Evolutionary conservation across 64 coral and sea anemone species (phyloP).

Genomic region (Acropora tenuis): DNA sequence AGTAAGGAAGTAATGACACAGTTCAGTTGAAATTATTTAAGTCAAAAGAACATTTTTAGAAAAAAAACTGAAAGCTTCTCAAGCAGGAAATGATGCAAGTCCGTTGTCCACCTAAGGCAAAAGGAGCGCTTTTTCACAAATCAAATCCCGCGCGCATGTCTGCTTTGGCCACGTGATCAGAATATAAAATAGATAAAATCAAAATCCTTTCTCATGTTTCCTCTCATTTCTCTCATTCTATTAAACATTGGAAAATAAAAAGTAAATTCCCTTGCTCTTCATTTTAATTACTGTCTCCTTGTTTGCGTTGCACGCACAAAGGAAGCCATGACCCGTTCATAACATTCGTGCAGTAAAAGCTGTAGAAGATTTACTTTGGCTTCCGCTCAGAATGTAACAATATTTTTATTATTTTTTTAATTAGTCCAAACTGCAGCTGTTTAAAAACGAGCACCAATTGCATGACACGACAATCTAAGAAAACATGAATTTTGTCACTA

Average conservation of each 20-base stretch:
- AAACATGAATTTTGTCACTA: neutral
- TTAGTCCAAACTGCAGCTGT: too few relatives aligned
- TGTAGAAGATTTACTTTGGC: neutral
- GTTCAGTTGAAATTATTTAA: neutral
- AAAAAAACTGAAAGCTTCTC: neutral
- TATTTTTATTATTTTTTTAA: too few relatives aligned
- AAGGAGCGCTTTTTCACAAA: neutral
- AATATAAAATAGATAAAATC: neutral
- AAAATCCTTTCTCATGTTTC: neutral
- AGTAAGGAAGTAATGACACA: neutral
- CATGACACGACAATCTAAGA: neutral
- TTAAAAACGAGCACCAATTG: too few relatives aligned
- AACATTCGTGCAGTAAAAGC: neutral
- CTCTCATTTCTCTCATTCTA: neutral
- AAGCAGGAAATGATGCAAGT: constrained; percentile 18
- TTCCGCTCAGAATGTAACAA: neutral
- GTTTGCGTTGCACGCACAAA: neutral
- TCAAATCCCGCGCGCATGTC: constrained; percentile 40
- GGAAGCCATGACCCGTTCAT: neutral
- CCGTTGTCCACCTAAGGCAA: neutral
- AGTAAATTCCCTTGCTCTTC: neutral
- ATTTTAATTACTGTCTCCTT: neutral
- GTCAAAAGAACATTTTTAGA: neutral
- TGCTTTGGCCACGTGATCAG: constrained; percentile 11
- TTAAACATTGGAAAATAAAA: neutral